Conservation (phyloP, 2,113 vertebrate species). For the Bolborhynchus lineola region DNA sequence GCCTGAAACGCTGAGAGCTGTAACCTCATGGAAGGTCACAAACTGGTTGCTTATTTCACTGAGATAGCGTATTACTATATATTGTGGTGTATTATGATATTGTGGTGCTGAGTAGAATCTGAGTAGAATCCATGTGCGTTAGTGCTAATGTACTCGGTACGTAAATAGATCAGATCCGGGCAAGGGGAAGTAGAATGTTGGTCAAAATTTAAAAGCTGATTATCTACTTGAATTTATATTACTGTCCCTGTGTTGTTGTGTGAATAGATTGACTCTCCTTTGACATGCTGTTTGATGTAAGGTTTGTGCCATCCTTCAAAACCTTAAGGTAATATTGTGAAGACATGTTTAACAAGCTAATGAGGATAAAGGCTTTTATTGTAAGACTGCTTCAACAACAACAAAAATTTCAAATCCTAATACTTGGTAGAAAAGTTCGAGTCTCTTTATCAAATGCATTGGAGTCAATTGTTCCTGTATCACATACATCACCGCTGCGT, state of each 20-base stretch:
- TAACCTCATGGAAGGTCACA: not conserved
- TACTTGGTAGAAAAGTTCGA: not conserved
- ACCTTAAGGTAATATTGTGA: not conserved
- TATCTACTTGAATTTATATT: not conserved
- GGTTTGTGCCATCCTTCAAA: not conserved
- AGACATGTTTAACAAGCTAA: not conserved
- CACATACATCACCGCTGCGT: rapidly evolving
- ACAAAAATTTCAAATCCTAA: not conserved
- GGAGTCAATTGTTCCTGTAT: not conserved
- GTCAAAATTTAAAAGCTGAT: not conserved
- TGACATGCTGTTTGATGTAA: not conserved
- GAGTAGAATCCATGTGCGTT: not conserved
- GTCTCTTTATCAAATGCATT: not conserved
- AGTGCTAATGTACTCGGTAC: not conserved
- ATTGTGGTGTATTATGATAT: too few relatives aligned
- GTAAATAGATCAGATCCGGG: not conserved
- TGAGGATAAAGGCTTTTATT: not conserved
- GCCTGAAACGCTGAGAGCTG: not conserved
- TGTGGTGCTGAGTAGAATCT: not conserved
- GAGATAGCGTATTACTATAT: not conserved
- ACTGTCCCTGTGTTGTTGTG: not conserved
- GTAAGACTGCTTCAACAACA: not conserved
- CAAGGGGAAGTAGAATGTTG: not conserved
- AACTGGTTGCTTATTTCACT: not conserved
- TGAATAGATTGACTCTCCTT: not conserved